Conservation (phyloP, 37 sponge, comb jelly and placozoan genomes). For the Theonella swinhoei region DNA sequence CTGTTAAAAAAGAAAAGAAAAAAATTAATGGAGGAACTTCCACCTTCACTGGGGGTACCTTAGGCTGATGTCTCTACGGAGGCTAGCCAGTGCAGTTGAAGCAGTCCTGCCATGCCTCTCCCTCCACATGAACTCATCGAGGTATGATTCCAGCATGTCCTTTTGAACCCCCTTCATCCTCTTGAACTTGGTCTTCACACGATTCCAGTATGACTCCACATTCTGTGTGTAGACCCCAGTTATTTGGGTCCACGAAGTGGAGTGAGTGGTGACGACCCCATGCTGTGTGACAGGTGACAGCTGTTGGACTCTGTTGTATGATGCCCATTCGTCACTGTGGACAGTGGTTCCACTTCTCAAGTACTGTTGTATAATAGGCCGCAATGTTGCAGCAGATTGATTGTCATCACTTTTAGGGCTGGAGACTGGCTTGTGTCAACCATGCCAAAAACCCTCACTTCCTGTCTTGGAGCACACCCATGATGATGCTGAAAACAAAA, state of each 20-base stretch:
- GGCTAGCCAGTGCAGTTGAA: too few species aligned
- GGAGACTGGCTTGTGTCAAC: slow-evolving; percentile 42
- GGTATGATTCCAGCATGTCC: slow-evolving; percentile 41
- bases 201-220: too few species aligned
- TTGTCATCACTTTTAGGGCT: slow-evolving; percentile 61
- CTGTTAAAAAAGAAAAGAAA: too few species aligned
- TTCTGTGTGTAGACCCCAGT: slow-evolving; percentile 69
- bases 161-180: slow-evolving; percentile 53
- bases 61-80: too few species aligned
- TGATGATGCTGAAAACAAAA: slow-evolving; percentile 61
- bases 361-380: slow-evolving; percentile 72
- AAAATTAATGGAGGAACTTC: too few species aligned
- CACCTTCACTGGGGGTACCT: too few species aligned
- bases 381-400: slow-evolving; percentile 65
- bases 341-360: slow-evolving; percentile 40
- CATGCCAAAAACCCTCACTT: slow-evolving; percentile 80
- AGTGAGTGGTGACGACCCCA: slow-evolving; percentile 22
- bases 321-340: too few species aligned
- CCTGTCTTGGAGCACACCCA: slow-evolving; percentile 47
- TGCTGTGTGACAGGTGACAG: slow-evolving; percentile 61
- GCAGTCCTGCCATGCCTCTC: slow-evolving; percentile 62
- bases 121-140: slow-evolving; percentile 84
- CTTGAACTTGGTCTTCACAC: slow-evolving; percentile 69
- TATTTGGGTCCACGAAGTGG: slow-evolving; percentile 49
- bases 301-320: too few species aligned